Conservation (phyloP, 2,797 vertebrate genomes). For the Clarias fuscus region DNA sequence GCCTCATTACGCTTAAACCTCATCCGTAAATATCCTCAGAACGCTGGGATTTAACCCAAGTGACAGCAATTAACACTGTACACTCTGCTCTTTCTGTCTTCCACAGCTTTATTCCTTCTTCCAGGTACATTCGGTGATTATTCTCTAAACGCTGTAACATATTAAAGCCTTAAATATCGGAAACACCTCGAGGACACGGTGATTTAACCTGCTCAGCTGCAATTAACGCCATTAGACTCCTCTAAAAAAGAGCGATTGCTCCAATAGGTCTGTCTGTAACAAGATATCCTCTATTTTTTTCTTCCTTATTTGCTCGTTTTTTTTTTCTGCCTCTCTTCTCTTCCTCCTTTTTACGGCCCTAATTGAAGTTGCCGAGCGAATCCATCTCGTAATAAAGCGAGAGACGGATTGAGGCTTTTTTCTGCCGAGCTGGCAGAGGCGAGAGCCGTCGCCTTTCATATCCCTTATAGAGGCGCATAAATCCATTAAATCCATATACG, state of each 20-base stretch:
- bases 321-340: constrained; percentile 26
- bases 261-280: constrained; percentile 45
- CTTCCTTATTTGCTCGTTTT: neutral
- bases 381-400: constrained; percentile 71
- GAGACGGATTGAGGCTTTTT: constrained; percentile 67
- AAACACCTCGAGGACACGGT: neutral
- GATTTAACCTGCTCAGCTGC: constrained; percentile 22
- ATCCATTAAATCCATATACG: constrained; percentile 52
- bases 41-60: neutral
- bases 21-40: neutral
- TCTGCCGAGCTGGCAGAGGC: constrained; percentile 54
- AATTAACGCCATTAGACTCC: constrained; percentile 50
- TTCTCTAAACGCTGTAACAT: constrained; percentile 42
- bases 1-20: neutral
- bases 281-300: constrained; percentile 34
- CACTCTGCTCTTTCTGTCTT: neutral
- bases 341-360: constrained; percentile 49
- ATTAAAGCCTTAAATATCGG: constrained; percentile 37
- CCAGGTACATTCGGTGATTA: neutral
- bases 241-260: constrained; percentile 48
- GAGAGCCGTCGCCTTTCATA: constrained; percentile 43
- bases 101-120: neutral
- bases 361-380: constrained; percentile 68
- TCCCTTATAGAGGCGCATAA: constrained; percentile 54
- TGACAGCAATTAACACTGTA: neutral